Conservation (phyloP, 2,113 vertebrate species). For the Microtus richardsoni region DNA sequence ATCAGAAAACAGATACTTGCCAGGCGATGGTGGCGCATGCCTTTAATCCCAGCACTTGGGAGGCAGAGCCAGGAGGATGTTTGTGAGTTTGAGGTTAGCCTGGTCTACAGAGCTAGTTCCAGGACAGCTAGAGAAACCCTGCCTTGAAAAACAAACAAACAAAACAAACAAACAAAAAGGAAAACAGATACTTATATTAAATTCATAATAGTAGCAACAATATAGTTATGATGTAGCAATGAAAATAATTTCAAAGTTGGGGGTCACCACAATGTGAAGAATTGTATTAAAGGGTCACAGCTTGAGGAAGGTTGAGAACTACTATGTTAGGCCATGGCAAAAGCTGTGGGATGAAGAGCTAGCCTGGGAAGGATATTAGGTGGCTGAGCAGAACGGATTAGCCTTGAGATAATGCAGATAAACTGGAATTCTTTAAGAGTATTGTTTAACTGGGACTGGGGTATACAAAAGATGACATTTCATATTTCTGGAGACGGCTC, state of each 20-base stretch:
- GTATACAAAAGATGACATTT: background rate
- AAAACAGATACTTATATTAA: background rate
- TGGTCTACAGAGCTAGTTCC: too few relatives aligned
- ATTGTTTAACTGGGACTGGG: background rate
- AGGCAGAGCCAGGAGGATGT: too few relatives aligned
- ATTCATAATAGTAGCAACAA: background rate
- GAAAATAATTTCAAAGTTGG: background rate
- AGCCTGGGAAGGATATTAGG: background rate
- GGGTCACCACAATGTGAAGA: background rate
- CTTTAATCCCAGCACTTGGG: too few relatives aligned
- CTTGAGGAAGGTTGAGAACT: background rate
- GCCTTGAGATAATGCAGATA: background rate
- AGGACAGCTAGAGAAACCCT: too few relatives aligned
- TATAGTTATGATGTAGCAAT: background rate
- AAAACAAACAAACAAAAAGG: too few relatives aligned
- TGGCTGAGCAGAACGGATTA: background rate
- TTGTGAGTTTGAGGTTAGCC: too few relatives aligned
- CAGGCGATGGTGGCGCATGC: too few relatives aligned
- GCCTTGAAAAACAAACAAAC: too few relatives aligned
- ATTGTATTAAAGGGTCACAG: background rate
- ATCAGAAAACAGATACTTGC: background rate
- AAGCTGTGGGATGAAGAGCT: background rate
- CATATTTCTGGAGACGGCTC: background rate
- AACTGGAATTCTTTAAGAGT: background rate
- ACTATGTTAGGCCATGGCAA: background rate